Evolutionary conservation across 2,797 vertebrate species (phyloP), one percentile per base, ranked within the genome.

Genomic region (Enteromius unitaeniatus): DNA sequence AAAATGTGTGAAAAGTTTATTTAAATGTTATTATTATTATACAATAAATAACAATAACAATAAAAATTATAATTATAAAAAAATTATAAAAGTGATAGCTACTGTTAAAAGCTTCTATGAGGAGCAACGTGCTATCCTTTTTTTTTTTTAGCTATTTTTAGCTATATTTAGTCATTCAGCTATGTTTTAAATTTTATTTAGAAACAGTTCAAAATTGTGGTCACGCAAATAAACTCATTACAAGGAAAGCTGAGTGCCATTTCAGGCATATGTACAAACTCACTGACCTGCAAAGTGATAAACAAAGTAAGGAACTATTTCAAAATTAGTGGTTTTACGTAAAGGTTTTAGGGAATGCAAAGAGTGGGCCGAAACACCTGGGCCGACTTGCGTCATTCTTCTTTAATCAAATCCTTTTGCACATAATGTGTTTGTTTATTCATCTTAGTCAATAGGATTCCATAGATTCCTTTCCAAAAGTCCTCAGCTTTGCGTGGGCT

Each of bases 381-480:
- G 19, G 13, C 47, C 4, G 17, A 69, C 51, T 67, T 77, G 74
- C 74, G 49, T 83, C 74, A 78, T 69, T 70, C 40, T 37, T 70
- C 67, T 82, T 72, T 78, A 86, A 82, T 82, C 55, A 77, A 78
- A 82, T 79, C 75, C 84, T 78, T 37, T 82, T 78, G 75, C 58
- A 23, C 76, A 78, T 60, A 74, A 74, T 40, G 31, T 83, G 85
- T 83, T 79, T 85, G 49, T 84, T 84, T 85, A 83, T 82, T 64
- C 76, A 84, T 84, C 49, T 82, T 40, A 13, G 49, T 86, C 72
- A 78, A 47, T 80, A 67, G 40, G 74, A 87, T 87, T 85, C 81
- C 72, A 69, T 75, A 81, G 65, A 88, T 88, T 86, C 87, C 82
- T 84, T 78, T 49, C n/a, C 47, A 68, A 78, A 55, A 82, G 47